A percentile compares a stretch with the other conserved stretches of the same genome.
phyloP scores from a whole-genome alignment of 1,140 invertebrate species.

The Rhopalosiphum maidis region DNA sequence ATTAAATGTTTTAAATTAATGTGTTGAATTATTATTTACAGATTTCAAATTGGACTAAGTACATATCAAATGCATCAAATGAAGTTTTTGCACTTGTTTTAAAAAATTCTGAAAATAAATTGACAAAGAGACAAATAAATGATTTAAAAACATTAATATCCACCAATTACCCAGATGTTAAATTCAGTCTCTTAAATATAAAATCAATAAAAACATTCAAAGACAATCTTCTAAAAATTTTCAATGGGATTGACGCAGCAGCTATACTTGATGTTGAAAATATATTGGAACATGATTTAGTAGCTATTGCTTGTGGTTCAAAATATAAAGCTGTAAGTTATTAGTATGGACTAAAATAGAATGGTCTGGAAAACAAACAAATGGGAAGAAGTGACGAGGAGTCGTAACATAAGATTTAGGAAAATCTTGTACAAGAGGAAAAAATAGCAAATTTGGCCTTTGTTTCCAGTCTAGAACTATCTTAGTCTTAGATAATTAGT shows the following conservation, averaged over 20 bases:
- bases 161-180: constrained; percentile 28
- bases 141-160: constrained; percentile 26
- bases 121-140: background rate
- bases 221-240: constrained; percentile 12
- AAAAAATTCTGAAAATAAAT: background rate
- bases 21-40: background rate
- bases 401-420: no score
- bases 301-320: constrained; percentile 27
- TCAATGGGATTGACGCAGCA: background rate
- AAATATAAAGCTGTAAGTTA: constrained; percentile 43
- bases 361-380: no score
- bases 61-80: background rate
- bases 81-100: constrained; percentile 46
- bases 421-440: no score
- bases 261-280: background rate
- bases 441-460: no score
- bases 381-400: no score
- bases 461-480: no score
- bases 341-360: no score
- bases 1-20: background rate
- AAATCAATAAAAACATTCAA: constrained; percentile 17
- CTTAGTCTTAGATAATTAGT: background rate
- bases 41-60: constrained; percentile 31
- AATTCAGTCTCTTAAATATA: constrained; percentile 22
- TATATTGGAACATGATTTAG: constrained; percentile 21